Conservation (phyloP, 2,113 vertebrate species). For the Nerophis ophidion region DNA sequence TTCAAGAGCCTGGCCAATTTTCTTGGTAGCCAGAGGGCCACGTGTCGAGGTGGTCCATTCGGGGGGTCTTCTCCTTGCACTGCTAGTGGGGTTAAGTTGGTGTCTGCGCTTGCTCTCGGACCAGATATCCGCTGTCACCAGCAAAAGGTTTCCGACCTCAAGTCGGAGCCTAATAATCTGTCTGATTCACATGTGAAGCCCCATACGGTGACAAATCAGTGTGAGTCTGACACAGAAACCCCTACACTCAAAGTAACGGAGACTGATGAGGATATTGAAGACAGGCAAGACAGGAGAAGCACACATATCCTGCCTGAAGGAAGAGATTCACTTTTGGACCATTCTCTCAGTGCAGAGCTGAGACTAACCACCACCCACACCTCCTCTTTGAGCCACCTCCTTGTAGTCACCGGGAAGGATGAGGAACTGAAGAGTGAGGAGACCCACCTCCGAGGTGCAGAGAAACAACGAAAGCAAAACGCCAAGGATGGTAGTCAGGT, state of each 20-base stretch:
- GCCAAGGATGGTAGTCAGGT: slow-evolving; percentile 26
- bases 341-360: slow-evolving; percentile 65
- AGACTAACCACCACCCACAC: slow-evolving; percentile 61
- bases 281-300: slow-evolving; percentile 13
- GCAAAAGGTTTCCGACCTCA: slow-evolving; percentile 29
- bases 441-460: not conserved
- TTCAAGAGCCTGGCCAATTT: slow-evolving; percentile 77
- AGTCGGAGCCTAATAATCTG: slow-evolving; percentile 12
- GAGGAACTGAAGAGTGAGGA: slow-evolving; percentile 23
- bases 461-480: slow-evolving; percentile 47
- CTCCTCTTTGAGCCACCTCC: slow-evolving; percentile 34
- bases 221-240: slow-evolving; percentile 4
- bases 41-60: slow-evolving; percentile 75
- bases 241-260: slow-evolving; percentile 42
- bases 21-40: slow-evolving; percentile 76
- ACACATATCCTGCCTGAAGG: slow-evolving; percentile 17
- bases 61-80: slow-evolving; percentile 48
- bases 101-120: slow-evolving; percentile 62
- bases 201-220: slow-evolving; percentile 13
- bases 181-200: slow-evolving; percentile 63
- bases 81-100: slow-evolving; percentile 60
- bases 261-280: slow-evolving; percentile 1
- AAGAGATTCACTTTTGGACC: slow-evolving; percentile 37
- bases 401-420: slow-evolving; percentile 41
- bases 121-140: slow-evolving; percentile 59